Evolutionary conservation across 2,797 vertebrate genomes (phyloP).

Genomic region (Agapornis canus): DNA sequence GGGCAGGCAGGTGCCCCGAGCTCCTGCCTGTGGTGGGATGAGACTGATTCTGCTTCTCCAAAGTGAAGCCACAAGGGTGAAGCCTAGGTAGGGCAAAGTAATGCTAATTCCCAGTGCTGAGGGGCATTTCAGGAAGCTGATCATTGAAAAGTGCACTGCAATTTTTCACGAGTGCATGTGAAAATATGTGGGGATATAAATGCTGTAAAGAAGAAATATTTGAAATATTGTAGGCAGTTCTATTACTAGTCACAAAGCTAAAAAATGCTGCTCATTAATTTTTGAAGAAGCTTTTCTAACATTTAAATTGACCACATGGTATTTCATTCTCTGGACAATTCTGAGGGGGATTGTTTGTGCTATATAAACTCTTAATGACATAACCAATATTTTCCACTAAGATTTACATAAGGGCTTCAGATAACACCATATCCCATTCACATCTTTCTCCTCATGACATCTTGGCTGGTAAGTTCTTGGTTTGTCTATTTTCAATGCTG

Average conservation of each 20-base stretch:
- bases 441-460: not conserved
- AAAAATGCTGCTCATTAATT: not conserved
- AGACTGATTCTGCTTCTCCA: not conserved
- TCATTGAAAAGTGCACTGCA: not conserved
- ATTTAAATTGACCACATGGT: not conserved
- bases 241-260: not conserved
- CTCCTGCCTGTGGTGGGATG: accelerated
- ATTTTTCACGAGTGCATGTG: not conserved
- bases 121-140: not conserved
- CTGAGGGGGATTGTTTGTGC: not conserved
- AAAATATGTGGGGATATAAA: not conserved
- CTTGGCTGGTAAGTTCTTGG: not conserved
- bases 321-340: not conserved
- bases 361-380: not conserved
- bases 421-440: not conserved
- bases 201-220: not conserved
- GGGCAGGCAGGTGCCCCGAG: accelerated
- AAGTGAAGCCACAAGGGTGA: not conserved
- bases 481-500: not conserved
- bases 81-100: not conserved
- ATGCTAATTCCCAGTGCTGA: not conserved
- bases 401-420: not conserved
- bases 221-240: not conserved
- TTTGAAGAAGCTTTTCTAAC: not conserved
- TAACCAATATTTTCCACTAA: not conserved